Conservation (phyloP, 2,888 invertebrate genomes). For the Rhimphoctona megacephalus region DNA sequence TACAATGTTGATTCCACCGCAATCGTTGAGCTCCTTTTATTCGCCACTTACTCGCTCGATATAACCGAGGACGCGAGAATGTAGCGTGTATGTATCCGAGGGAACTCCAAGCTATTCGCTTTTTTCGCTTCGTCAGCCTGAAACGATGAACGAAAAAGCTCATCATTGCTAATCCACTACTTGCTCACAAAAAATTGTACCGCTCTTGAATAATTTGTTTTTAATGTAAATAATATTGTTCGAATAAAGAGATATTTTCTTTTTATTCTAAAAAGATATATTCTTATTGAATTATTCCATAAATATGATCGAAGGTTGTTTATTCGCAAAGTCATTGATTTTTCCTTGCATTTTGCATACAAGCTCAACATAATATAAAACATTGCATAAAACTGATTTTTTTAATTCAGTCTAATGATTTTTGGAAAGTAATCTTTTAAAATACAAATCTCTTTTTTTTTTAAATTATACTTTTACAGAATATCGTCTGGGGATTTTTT, state of each 20-base stretch:
- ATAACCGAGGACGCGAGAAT: conserved; percentile 63
- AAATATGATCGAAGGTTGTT: not conserved
- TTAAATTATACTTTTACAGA: too few species aligned
- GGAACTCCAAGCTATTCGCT: conserved; percentile 47
- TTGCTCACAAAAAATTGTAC: conserved; percentile 1
- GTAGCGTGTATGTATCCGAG: conserved; percentile 16
- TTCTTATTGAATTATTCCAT: not conserved
- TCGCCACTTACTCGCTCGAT: conserved; percentile 63
- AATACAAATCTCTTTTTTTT: too few species aligned
- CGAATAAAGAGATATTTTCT: too few species aligned
- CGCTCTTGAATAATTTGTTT: not conserved
- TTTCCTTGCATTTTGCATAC: not conserved
- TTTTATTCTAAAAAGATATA: too few species aligned
- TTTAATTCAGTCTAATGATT: too few species aligned
- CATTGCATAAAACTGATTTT: not conserved
- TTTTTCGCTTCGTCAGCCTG: conserved; percentile 59
- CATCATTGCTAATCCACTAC: conserved; percentile 43
- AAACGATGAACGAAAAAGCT: conserved; percentile 56
- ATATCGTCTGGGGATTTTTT: too few species aligned
- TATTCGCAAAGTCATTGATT: not conserved
- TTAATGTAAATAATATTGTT: not conserved
- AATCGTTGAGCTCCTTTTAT: conserved; percentile 45
- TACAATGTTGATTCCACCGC: conserved; percentile 33
- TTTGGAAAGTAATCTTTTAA: too few species aligned
- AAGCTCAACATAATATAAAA: not conserved